Base-by-base conservation (phyloP, 2,113 vertebrate species). In the Smithornis capensis region DNA sequence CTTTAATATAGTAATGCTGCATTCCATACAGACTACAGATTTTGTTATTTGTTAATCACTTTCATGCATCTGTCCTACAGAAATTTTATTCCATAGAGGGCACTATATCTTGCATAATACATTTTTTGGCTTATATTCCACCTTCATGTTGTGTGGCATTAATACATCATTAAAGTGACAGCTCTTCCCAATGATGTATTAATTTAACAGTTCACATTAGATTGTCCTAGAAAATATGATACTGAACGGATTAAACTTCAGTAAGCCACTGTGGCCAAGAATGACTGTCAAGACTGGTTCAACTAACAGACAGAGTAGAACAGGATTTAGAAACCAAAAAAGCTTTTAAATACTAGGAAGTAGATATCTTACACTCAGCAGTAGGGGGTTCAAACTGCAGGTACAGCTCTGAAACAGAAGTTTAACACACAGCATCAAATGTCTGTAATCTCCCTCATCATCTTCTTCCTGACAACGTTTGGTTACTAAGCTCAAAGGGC, bases 121-220 rank as follows among this genome's bases (percentile, higher is more conserved):
- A 40, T 95, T 84, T 96, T 95, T 75, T 60, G 77, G 55, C 23
- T 90, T 94, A 22, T 31, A 38, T 69, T 76, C 95, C 64, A 55
- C 37, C 22, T 76, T 77, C 38, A 83, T 74, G 50, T 94, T 37
- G 5, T 79, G 45, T 28, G 37, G 91, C 83, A 81, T 92, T 90
- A 96, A 94, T 91, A 56, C 15, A 92, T 88, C 88, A 74, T 83
- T 90, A 94, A 95, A 90, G 31, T 74, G 77, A 94, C 81, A 94
- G 62, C 33, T 76, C 71, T 96, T 92, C 91, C 63, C 78, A 76
- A 37, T 83, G 85, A 95, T 95, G 19, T 42, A 94, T 95, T 96
- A 83, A 40, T 70, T 50, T 13, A 63, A 75, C 29, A 79, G 60
- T 29, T 89, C 87, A 67, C 28, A 63, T 50, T 50, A 49, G 62